Evolutionary conservation across 30 jellyfish, hydroid and myxozoan species (phyloP).

Genomic region (Clytia hemisphaerica): DNA sequence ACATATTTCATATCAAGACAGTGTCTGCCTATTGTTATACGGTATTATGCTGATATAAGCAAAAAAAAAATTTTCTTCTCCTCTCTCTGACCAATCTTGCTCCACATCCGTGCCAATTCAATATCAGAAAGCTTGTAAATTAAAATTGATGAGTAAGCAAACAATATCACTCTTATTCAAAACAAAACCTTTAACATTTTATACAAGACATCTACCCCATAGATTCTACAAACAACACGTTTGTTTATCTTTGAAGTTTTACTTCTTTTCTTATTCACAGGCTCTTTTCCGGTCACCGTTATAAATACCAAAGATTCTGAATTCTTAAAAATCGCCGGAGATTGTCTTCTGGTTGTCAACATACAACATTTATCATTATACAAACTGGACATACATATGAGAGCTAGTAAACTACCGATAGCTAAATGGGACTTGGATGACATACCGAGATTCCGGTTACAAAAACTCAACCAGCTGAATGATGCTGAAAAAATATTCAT

Average conservation of each 20-base stretch:
- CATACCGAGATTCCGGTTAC: constrained; percentile 83
- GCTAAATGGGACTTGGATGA: constrained; percentile 83
- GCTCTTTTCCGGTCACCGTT: constrained; percentile 61
- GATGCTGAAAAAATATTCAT: constrained; percentile 84
- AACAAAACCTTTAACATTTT: too few species aligned
- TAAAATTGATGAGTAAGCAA: too few species aligned
- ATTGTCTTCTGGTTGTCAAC: constrained; percentile 58
- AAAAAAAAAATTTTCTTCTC: too few species aligned
- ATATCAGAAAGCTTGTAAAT: too few species aligned
- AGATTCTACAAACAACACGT: too few species aligned
- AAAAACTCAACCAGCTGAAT: constrained; percentile 69
- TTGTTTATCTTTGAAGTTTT: constrained; percentile 57
- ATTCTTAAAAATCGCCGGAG: constrained; percentile 75
- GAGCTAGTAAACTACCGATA: not conserved
- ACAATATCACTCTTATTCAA: too few species aligned
- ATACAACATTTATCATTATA: constrained; percentile 53
- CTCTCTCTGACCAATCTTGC: too few species aligned
- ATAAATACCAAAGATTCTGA: constrained; percentile 88
- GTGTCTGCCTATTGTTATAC: too few species aligned
- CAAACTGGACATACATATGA: not conserved
- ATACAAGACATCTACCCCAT: too few species aligned
- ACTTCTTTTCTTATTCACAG: constrained; percentile 63
- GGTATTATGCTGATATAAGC: too few species aligned
- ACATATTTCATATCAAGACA: too few species aligned
- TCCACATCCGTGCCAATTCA: too few species aligned